Conservation (phyloP, 2,797 vertebrate species). For the Gambelia wislizenii region DNA sequence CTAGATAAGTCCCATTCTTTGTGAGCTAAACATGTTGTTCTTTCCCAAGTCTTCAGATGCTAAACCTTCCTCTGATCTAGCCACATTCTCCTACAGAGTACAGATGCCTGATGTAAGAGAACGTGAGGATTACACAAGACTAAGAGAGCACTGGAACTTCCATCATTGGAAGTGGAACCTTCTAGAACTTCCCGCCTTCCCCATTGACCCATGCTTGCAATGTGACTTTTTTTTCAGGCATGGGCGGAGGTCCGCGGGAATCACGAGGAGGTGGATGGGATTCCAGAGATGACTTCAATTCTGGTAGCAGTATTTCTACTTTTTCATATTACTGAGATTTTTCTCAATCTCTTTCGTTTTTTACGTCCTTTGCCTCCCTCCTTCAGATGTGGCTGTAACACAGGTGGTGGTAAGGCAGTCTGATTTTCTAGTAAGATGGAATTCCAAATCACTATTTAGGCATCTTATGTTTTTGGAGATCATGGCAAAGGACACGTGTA, state of each 20-base stretch:
- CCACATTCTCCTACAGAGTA: not conserved
- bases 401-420: not conserved
- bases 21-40: too few species aligned
- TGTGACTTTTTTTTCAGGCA: constrained; percentile 84
- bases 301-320: constrained; percentile 77
- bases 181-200: constrained; percentile 42
- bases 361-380: not conserved
- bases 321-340: constrained; percentile 42
- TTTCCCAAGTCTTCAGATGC: not conserved
- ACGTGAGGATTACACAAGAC: not conserved
- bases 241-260: constrained; percentile 87
- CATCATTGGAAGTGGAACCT: not conserved
- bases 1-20: not conserved
- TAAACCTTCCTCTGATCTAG: not conserved
- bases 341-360: not conserved
- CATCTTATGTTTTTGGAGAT: not conserved
- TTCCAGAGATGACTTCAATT: constrained; percentile 82
- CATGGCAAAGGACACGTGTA: not conserved
- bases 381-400: not conserved
- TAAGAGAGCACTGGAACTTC: not conserved
- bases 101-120: not conserved
- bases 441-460: not conserved
- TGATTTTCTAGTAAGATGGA: not conserved
- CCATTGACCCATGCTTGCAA: constrained; percentile 62
- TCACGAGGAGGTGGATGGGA: constrained; percentile 88